Conservation (phyloP, 2,888 invertebrate genomes). For the Lysandra bellargus region DNA sequence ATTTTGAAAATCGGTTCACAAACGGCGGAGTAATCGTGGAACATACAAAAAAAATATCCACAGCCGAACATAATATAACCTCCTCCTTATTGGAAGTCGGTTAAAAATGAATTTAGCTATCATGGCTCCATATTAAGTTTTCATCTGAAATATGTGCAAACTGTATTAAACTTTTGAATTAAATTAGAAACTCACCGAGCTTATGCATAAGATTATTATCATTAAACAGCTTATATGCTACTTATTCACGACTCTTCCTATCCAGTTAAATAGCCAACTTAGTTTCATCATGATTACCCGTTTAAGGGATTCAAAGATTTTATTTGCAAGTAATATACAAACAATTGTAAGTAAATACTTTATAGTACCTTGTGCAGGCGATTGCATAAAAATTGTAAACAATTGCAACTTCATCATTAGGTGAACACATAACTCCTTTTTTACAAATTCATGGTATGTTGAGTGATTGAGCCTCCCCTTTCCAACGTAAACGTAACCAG, state of each 20-base stretch:
- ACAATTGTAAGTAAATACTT: no score
- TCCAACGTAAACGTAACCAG: constrained; percentile 28
- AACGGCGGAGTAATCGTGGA: no score
- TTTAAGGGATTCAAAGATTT: neutral
- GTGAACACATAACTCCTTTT: neutral
- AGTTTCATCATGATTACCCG: neutral
- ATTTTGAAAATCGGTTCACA: no score
- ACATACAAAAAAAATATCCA: no score
- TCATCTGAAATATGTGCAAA: neutral
- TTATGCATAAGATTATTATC: constrained; percentile 9
- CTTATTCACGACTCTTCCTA: neutral
- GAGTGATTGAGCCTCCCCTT: neutral
- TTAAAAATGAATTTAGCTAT: neutral
- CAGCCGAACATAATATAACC: no score
- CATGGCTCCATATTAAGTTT: neutral
- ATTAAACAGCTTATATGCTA: neutral
- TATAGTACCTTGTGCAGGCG: no score
- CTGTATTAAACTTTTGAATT: neutral
- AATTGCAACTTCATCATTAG: no score
- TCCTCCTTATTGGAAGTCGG: no score
- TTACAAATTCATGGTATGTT: neutral
- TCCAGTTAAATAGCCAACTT: neutral
- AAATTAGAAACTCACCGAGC: neutral
- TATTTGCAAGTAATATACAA: no score
- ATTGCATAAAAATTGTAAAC: no score